Evolutionary conservation across 2,113 vertebrate genomes (phyloP).

Genomic region (Pollachius pollachius): DNA sequence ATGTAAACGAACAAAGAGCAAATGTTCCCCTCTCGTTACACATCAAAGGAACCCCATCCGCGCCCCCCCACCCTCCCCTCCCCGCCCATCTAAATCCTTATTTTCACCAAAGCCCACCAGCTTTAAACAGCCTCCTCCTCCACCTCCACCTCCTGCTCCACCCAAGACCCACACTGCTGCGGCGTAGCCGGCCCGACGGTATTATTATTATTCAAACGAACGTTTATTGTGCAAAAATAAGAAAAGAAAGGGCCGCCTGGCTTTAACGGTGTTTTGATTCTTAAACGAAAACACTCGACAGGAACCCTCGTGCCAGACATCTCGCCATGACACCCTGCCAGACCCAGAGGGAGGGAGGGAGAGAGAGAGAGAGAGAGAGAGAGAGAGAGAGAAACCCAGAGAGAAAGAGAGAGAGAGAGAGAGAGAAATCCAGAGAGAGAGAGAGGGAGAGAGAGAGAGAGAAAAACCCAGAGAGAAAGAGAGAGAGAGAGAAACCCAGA

Average conservation of each 20-base stretch:
- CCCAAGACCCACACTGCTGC: slow-evolving; percentile 14
- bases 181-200: slow-evolving; percentile 36
- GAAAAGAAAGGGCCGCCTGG: slow-evolving; percentile 14
- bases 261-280: slow-evolving; percentile 65
- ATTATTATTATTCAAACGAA: slow-evolving; percentile 37
- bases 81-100: background rate
- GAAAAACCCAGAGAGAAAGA: too few species aligned
- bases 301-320: slow-evolving; percentile 49
- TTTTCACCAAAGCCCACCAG: too few species aligned
- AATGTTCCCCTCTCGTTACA: slow-evolving; percentile 3
- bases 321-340: slow-evolving; percentile 43
- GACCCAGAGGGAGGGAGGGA: slow-evolving; percentile 3
- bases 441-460: too few species aligned
- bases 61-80: slow-evolving; percentile 6
- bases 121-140: slow-evolving; percentile 5
- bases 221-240: slow-evolving; percentile 58
- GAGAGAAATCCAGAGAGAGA: too few species aligned
- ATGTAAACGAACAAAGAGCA: slow-evolving; percentile 31
- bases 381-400: too few species aligned
- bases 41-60: slow-evolving; percentile 33
- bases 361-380: too few species aligned
- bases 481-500: too few species aligned
- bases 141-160: slow-evolving; percentile 24
- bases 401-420: too few species aligned
- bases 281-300: slow-evolving; percentile 67